Conservation (phyloP, 2,797 vertebrate genomes). For the Paramormyrops hopkinsi region DNA sequence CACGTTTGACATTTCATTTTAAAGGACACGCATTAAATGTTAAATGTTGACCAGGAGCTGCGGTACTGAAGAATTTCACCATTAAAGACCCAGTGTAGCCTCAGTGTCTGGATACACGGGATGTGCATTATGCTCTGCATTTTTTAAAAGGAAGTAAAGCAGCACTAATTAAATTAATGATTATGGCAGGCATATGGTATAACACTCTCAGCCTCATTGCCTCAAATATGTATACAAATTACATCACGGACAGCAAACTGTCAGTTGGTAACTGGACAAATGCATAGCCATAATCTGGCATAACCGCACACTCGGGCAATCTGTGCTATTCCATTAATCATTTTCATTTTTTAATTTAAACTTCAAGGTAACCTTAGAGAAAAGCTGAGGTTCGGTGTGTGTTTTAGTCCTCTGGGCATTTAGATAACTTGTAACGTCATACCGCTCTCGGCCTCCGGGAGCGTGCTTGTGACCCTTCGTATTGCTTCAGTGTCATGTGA, state of each 20-base stretch:
- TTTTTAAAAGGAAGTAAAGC: not conserved
- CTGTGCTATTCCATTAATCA: constrained; percentile 10
- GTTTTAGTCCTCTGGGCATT: constrained; percentile 18
- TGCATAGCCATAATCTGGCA: not conserved
- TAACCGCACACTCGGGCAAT: not conserved
- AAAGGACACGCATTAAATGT: constrained; percentile 11
- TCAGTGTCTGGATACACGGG: not conserved
- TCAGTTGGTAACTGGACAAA: constrained; percentile 7
- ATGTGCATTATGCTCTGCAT: not conserved
- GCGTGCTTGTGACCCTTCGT: not conserved
- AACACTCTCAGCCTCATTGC: not conserved
- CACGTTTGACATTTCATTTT: not conserved
- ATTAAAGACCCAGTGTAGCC: not conserved
- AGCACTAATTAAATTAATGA: not conserved
- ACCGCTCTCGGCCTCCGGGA: not conserved
- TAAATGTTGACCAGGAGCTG: not conserved
- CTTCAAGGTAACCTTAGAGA: constrained; percentile 18
- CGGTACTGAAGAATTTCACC: not conserved
- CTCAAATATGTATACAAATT: not conserved
- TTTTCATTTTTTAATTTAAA: constrained; percentile 7
- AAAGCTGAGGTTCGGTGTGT: constrained; percentile 4
- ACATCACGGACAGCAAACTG: not conserved
- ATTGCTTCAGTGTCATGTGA: not conserved
- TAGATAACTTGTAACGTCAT: not conserved
- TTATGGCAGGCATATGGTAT: not conserved